Evolutionary conservation across 2,888 invertebrate genomes (phyloP).

Genomic region (Oscheius myriophilus): DNA sequence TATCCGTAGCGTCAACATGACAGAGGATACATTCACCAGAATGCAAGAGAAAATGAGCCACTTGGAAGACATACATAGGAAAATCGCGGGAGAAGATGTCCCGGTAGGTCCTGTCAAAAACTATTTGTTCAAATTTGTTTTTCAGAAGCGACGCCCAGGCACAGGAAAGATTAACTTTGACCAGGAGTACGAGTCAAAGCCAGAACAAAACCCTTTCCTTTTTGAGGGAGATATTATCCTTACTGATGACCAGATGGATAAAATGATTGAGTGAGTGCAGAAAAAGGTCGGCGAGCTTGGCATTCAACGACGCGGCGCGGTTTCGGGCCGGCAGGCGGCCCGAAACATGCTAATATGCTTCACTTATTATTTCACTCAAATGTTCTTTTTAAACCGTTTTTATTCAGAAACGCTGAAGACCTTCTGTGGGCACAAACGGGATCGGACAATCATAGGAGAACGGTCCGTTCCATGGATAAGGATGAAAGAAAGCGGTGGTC

Average conservation of each 20-base stretch:
- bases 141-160: slow-evolving; percentile 10
- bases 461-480: slow-evolving; percentile 53
- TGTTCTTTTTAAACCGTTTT: too few species aligned
- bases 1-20: slow-evolving; percentile 11
- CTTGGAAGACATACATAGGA: slow-evolving; percentile 13
- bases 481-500: slow-evolving; percentile 43
- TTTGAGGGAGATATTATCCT: slow-evolving; percentile 68
- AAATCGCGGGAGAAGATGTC: background rate
- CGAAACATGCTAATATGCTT: too few species aligned
- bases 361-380: too few species aligned
- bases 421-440: slow-evolving; percentile 39
- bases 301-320: too few species aligned
- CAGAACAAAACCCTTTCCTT: slow-evolving; percentile 59
- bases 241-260: slow-evolving; percentile 58
- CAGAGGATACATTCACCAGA: slow-evolving; percentile 2
- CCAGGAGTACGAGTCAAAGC: slow-evolving; percentile 26
- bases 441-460: slow-evolving; percentile 31
- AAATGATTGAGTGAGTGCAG: slow-evolving; percentile 39
- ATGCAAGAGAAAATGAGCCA: slow-evolving; percentile 13
- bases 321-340: too few species aligned
- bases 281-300: background rate
- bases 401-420: slow-evolving; percentile 40
- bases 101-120: background rate
- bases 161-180: background rate
- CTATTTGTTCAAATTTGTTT: background rate